phyloP scores from a whole-genome alignment of 2,113 vertebrate genomes.

The Salvelinus sp. region DNA sequence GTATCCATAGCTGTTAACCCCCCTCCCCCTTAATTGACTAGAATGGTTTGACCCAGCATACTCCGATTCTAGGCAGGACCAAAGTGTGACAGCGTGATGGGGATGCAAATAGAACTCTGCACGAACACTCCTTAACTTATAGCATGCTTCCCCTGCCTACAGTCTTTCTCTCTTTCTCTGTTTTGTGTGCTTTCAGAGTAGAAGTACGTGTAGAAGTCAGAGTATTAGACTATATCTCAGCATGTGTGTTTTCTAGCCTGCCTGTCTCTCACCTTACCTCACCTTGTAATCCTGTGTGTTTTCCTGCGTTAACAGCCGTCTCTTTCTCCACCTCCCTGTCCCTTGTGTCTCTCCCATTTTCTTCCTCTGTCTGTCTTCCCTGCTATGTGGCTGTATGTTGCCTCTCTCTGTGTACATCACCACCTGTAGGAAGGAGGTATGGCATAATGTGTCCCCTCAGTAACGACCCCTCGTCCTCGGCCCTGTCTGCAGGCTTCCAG shows the following conservation, averaged over 20 bases:
- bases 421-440: constrained; percentile 90
- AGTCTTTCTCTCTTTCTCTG: background rate
- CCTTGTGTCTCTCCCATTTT: background rate
- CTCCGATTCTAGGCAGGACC: background rate
- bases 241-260: constrained; percentile 8
- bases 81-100: background rate
- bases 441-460: constrained; percentile 90
- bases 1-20: background rate
- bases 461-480: constrained; percentile 81
- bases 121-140: too few species aligned
- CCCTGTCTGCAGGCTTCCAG: constrained; percentile 98
- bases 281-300: constrained; percentile 17
- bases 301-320: too few species aligned
- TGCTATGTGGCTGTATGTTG: constrained; percentile 69
- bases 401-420: constrained; percentile 75
- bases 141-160: background rate
- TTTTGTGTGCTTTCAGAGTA: background rate
- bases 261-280: constrained; percentile 4
- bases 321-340: background rate
- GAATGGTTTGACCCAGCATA: background rate
- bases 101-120: background rate
- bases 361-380: background rate
- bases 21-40: background rate
- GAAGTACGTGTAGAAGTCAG: background rate
- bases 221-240: background rate